Conservation (phyloP, 2,113 vertebrate genomes). For the Cyanoderma ruficeps region DNA sequence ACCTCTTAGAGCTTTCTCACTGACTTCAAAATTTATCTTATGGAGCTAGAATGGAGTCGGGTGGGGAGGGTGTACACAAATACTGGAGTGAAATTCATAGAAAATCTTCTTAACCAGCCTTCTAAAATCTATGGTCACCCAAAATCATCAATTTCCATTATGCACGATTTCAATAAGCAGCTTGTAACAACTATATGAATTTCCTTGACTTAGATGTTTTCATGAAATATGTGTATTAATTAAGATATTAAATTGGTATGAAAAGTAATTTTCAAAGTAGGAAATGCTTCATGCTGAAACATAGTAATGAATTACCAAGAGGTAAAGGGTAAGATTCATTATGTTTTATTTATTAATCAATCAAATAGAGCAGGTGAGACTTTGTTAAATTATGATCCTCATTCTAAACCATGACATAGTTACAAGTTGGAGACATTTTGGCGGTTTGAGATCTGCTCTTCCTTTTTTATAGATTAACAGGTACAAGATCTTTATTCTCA, state of each 20-base stretch:
- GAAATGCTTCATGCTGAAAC: not conserved
- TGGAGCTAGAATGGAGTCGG: rapidly evolving
- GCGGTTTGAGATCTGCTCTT: not conserved
- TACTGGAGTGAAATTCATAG: not conserved
- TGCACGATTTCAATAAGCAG: not conserved
- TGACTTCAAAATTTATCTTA: not conserved
- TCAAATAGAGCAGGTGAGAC: not conserved
- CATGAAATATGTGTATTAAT: not conserved
- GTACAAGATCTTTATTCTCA: not conserved
- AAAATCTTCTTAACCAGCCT: not conserved
- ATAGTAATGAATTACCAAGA: not conserved
- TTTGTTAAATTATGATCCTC: not conserved
- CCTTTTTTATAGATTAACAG: not conserved
- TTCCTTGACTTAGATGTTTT: not conserved
- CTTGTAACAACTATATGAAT: not conserved
- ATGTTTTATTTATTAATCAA: not conserved
- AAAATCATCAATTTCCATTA: not conserved
- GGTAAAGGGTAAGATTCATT: not conserved
- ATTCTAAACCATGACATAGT: not conserved
- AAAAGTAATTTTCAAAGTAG: not conserved
- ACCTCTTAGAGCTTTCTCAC: not conserved
- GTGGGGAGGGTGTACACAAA: rapidly evolving
- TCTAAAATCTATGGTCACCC: not conserved
- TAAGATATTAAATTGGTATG: not conserved
- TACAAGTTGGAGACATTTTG: not conserved